Conservation (phyloP, 2,888 invertebrate species). For the Charanyca ferruginea region DNA sequence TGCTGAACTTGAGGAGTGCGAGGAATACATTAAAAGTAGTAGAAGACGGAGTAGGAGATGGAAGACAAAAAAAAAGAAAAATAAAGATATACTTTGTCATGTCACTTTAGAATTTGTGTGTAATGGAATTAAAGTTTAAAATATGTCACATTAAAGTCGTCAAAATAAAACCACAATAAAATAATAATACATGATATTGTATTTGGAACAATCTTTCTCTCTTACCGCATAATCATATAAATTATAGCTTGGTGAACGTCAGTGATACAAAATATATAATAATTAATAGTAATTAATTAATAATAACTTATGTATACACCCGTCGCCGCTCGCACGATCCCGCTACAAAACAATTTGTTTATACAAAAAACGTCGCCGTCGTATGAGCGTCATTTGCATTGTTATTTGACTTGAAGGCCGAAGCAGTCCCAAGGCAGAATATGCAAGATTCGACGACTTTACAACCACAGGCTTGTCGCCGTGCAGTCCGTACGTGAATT, state of each 20-base stretch:
- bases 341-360: slow-evolving; percentile 72
- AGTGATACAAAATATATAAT: slow-evolving; percentile 87
- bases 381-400: slow-evolving; percentile 59
- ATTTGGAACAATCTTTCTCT: slow-evolving; percentile 85
- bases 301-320: slow-evolving; percentile 82
- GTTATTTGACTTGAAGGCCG: slow-evolving; percentile 26
- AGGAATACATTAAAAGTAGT: no score
- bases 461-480: not conserved
- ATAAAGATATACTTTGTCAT: not conserved
- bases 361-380: slow-evolving; percentile 71
- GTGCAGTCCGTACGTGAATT: not conserved
- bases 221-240: slow-evolving; percentile 85
- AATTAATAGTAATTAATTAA: slow-evolving; percentile 75
- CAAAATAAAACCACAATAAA: slow-evolving; percentile 53
- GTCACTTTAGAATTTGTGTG: not conserved
- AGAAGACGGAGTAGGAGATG: no score
- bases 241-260: slow-evolving; percentile 84
- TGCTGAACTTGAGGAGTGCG: no score
- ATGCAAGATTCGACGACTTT: not conserved
- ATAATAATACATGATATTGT: slow-evolving; percentile 85
- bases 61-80: no score
- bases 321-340: slow-evolving; percentile 68
- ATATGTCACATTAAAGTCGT: not conserved
- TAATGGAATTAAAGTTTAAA: not conserved
- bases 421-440: slow-evolving; percentile 14